Conservation (phyloP, 1,140 invertebrate species). For the Popillia japonica region DNA sequence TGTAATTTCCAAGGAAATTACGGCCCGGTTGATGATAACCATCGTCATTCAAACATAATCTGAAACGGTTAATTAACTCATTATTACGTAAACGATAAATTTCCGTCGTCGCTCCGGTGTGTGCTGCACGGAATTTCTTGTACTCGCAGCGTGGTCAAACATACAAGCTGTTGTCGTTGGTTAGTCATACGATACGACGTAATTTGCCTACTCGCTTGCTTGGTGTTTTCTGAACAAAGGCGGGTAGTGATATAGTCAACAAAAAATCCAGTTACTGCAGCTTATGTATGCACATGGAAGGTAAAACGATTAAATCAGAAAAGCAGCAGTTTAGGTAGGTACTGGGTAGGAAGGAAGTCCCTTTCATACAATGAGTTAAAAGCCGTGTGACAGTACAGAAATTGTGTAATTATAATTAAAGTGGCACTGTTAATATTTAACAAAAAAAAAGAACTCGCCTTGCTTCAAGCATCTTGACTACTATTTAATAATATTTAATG, state of each 20-base stretch:
- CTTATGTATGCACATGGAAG: too few species aligned
- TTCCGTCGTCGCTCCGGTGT: not conserved
- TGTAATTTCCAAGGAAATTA: constrained; percentile 21
- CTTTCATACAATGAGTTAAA: too few species aligned
- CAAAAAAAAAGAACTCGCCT: too few species aligned
- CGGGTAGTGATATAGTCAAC: not conserved
- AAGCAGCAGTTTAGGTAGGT: too few species aligned
- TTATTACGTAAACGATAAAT: constrained; percentile 22
- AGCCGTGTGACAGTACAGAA: too few species aligned
- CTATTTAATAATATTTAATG: too few species aligned
- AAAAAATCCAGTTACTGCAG: not conserved
- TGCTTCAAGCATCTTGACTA: too few species aligned
- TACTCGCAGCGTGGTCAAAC: not conserved
- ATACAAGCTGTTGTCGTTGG: not conserved
- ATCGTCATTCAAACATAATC: constrained; percentile 28
- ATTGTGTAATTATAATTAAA: too few species aligned
- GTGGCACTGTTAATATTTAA: too few species aligned
- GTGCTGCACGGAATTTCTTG: constrained; percentile 2
- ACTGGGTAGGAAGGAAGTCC: too few species aligned
- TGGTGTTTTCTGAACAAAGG: not conserved
- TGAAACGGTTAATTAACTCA: constrained; percentile 4
- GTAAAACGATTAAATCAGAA: too few species aligned
- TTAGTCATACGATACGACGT: not conserved
- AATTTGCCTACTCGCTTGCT: not conserved
- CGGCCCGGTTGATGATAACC: constrained; percentile 10